Evolutionary conservation across 2,113 vertebrate species (phyloP).

Genomic region (Pterophyllum scalare): DNA sequence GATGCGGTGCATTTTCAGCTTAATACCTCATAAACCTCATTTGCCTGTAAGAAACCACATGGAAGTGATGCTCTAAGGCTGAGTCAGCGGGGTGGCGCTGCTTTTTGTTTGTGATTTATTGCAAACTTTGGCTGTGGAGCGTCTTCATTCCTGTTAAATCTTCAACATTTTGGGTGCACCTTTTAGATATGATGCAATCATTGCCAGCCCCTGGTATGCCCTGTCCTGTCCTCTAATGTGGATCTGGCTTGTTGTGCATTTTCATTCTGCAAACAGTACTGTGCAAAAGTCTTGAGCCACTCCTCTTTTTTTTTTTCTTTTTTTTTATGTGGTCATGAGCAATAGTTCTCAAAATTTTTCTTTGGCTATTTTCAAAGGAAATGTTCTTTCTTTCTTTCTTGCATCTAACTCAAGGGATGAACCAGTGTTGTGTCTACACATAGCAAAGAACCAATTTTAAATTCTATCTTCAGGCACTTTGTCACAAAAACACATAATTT

Average conservation of each 20-base stretch:
- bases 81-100: slow-evolving; percentile 2
- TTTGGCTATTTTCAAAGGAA: not conserved
- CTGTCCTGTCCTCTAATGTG: not conserved
- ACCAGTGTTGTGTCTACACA: too few species aligned
- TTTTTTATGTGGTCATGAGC: not conserved
- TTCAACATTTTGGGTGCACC: not conserved
- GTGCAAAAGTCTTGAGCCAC: not conserved
- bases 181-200: not conserved
- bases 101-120: not conserved
- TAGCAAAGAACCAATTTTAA: too few species aligned
- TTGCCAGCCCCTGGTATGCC: not conserved
- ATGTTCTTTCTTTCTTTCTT: too few species aligned
- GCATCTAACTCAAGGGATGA: too few species aligned
- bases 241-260: not conserved
- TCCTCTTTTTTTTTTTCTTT: not conserved
- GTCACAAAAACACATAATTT: not conserved
- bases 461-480: too few species aligned
- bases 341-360: not conserved
- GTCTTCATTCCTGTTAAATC: not conserved
- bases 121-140: not conserved
- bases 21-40: slow-evolving; percentile 53
- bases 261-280: not conserved
- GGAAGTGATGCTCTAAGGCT: not conserved
- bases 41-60: not conserved
- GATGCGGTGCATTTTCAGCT: slow-evolving; percentile 25